Evolutionary conservation across 1,140 invertebrate genomes (phyloP).

Genomic region (Apis laboriosa): DNA sequence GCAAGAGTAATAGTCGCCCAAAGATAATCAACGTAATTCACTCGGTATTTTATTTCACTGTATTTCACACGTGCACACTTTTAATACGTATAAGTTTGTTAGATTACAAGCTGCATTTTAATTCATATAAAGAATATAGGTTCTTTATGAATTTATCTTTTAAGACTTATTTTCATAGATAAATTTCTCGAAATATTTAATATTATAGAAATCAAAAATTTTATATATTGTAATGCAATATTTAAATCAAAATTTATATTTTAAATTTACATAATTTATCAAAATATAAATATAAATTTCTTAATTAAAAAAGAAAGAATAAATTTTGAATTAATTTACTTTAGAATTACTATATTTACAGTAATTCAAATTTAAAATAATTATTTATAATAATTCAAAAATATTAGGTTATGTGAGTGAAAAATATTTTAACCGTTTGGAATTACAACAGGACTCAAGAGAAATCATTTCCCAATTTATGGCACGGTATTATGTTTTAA

Average conservation of each 20-base stretch:
- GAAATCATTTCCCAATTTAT: neutral
- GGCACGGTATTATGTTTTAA: neutral
- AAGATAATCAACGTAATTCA: slow-evolving; percentile 7
- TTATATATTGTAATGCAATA: too few relatives aligned
- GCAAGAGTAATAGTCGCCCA: neutral
- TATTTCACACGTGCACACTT: slow-evolving; percentile 24
- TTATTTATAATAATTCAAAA: too few relatives aligned
- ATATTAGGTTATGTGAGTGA: too few relatives aligned
- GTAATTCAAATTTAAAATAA: too few relatives aligned
- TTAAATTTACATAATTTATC: neutral
- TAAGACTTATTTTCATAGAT: neutral
- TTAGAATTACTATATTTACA: neutral
- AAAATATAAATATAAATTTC: neutral
- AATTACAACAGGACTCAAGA: neutral
- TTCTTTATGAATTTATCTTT: neutral
- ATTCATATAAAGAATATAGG: neutral
- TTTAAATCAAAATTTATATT: neutral
- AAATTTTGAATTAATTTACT: neutral
- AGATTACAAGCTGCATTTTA: neutral
- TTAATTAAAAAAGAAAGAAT: neutral
- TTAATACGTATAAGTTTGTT: neutral
- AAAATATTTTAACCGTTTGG: too few relatives aligned
- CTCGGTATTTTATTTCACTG: slow-evolving; percentile 37
- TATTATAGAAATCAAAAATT: neutral
- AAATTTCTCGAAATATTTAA: neutral